Conservation (phyloP, 2,888 invertebrate genomes). For the Tipula helvola region DNA sequence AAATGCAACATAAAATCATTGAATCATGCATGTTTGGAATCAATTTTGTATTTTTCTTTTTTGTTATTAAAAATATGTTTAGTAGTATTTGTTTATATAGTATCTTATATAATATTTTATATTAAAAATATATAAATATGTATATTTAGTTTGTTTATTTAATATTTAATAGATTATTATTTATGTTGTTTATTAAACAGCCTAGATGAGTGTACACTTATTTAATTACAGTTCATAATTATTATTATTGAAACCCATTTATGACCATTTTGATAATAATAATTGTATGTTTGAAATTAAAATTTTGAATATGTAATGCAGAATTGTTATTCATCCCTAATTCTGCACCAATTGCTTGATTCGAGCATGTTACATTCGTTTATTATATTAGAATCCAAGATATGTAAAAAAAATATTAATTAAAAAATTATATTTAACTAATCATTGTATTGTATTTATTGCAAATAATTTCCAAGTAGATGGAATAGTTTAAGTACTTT, state of each 20-base stretch:
- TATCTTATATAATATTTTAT: background rate
- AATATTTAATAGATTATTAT: background rate
- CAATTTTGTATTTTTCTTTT: background rate
- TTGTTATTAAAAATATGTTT: background rate
- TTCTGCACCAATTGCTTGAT: background rate
- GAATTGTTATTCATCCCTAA: background rate
- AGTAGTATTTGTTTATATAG: background rate
- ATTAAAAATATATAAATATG: background rate
- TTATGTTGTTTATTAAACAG: background rate
- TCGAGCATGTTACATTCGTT: background rate
- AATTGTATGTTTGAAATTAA: background rate
- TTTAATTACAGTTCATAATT: background rate
- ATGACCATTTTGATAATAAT: background rate
- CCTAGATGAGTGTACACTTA: background rate
- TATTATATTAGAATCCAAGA: background rate
- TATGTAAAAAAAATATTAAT: background rate
- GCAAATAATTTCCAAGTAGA: background rate
- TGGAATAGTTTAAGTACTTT: background rate
- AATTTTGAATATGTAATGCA: background rate
- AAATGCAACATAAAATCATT: background rate
- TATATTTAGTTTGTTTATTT: background rate
- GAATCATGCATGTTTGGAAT: background rate
- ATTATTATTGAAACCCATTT: background rate
- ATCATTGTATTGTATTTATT: background rate
- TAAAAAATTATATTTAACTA: background rate